Evolutionary conservation across 1,140 invertebrate species (phyloP), one percentile per base, ranked within the genome.

Genomic region (Rhyacophila brunnea): DNA sequence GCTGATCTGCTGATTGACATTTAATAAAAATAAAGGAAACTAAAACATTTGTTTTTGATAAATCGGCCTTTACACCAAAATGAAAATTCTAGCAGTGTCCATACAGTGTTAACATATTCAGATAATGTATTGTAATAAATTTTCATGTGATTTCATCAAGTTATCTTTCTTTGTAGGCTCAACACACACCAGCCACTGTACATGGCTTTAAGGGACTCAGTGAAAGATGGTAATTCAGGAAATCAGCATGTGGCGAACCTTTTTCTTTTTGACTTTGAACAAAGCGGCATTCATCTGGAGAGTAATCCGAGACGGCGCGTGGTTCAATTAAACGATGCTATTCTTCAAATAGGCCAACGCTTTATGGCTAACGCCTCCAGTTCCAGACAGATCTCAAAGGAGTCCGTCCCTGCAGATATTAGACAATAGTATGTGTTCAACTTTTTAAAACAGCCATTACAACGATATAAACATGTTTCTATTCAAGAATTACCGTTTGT

Each of bases 191-290:
- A 85, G 61, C 78, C 85, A 1, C 72, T 98, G 0, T 97, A 96
- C 72, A 78, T 88, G 64, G 82, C 88, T 3, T 73, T 98, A 11
- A 82, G 83, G 38, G 69, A 81, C 50, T 89, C 90, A 0, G 80
- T 89, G 0, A 74, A 83, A 45, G 73, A 84, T 14, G 90, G 89
- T 9, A 94, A 97, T 70, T 82, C 83, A 0, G 84, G 92, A 1
- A 96, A 99, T 71, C 71, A 87, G 43, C 89, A 96, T 74, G 89
- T 99, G 2, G 87, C 88, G 1, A 81, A 89, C 68, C 74, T 99
- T 49, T 98, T 98, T 78, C 74, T 96, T 28, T 93, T 95, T 76
- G 96, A 99, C 73, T 98, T 98, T 80, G 95, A 98, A 73, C 94
- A 97, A 74, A 90, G 90, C 77, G 96, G 95, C 6, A 98, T 98